Percentiles rank a stretch among this genome's conserved stretches.
phyloP scores from a whole-genome alignment of 2,888 invertebrate genomes.

The Hypselothyrea guttata region DNA sequence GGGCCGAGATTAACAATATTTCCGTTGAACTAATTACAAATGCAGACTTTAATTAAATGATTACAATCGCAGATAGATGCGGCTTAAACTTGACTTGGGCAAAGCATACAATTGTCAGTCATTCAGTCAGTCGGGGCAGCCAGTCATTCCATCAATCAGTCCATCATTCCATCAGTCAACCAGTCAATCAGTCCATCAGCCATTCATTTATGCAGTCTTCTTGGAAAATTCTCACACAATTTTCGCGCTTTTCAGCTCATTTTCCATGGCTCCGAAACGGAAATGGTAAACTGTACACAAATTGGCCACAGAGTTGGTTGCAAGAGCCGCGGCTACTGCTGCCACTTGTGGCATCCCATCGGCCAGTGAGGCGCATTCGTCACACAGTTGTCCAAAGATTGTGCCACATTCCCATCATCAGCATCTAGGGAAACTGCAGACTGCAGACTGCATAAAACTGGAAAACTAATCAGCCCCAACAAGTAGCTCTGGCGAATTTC shows the following conservation, averaged over 20 bases:
- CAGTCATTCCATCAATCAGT: constrained; percentile 35
- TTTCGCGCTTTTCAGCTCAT: constrained; percentile 58
- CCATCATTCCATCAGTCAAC: constrained; percentile 26
- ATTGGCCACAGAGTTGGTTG: constrained; percentile 59
- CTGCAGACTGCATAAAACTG: constrained; percentile 2
- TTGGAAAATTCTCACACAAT: constrained; percentile 71
- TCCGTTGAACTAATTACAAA: constrained; percentile 66
- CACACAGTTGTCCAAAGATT: constrained; percentile 44
- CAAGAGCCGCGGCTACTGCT: constrained; percentile 17
- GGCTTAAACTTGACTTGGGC: background rate
- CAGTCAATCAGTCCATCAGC: constrained; percentile 34
- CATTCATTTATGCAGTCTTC: constrained; percentile 38
- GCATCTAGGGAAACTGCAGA: constrained; percentile 27
- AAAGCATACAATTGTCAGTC: background rate
- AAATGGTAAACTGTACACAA: constrained; percentile 67
- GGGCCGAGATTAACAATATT: constrained; percentile 38
- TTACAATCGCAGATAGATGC: constrained; percentile 49
- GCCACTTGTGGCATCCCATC: constrained; percentile 14
- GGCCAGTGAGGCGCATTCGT: constrained; percentile 53
- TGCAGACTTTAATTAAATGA: constrained; percentile 75
- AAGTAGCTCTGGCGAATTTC: constrained; percentile 23
- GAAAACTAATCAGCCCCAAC: constrained; percentile 43
- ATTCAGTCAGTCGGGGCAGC: background rate
- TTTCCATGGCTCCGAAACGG: constrained; percentile 51
- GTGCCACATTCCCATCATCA: constrained; percentile 39